Evolutionary conservation across 2,797 vertebrate genomes (phyloP).

Genomic region (Simalia tracyae): DNA sequence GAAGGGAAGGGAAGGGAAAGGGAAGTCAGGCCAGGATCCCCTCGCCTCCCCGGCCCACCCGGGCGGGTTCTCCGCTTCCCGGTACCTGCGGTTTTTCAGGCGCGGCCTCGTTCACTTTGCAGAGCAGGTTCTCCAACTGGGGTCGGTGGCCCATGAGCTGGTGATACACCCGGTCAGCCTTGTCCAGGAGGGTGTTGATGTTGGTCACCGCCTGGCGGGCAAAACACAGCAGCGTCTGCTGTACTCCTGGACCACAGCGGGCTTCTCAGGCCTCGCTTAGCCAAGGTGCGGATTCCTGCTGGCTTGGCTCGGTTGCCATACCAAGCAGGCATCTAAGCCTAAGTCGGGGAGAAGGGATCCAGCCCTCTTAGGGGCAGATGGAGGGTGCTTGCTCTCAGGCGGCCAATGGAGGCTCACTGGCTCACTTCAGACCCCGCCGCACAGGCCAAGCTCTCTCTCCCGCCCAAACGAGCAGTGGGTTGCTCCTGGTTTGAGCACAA

Average conservation of each 20-base stretch:
- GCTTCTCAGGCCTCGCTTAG: fast-evolving
- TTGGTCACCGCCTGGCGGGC: constrained; percentile 90
- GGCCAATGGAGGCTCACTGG: too few relatives aligned
- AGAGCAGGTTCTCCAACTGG: constrained; percentile 93
- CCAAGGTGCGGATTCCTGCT: background rate
- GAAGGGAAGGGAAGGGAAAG: too few relatives aligned
- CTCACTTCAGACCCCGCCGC: background rate
- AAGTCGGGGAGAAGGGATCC: too few relatives aligned
- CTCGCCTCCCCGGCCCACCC: background rate
- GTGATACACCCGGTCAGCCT: constrained; percentile 97
- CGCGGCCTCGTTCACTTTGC: constrained; percentile 96
- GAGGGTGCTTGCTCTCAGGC: background rate
- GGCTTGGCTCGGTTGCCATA: background rate
- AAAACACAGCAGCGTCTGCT: background rate
- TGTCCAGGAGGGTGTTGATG: constrained; percentile 96
- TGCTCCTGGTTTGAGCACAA: background rate
- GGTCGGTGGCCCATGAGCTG: constrained; percentile 98
- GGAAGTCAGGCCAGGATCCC: background rate
- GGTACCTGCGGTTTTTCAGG: constrained; percentile 96
- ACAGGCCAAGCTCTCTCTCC: background rate
- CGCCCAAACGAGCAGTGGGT: background rate
- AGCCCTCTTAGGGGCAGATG: too few relatives aligned
- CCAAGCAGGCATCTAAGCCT: background rate
- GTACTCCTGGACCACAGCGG: background rate
- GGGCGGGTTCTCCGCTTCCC: background rate